A percentile compares a stretch with the other conserved stretches of the same genome.
Evolutionary conservation across 2,888 invertebrate species (phyloP).

Genomic region (Melieria omissa): DNA sequence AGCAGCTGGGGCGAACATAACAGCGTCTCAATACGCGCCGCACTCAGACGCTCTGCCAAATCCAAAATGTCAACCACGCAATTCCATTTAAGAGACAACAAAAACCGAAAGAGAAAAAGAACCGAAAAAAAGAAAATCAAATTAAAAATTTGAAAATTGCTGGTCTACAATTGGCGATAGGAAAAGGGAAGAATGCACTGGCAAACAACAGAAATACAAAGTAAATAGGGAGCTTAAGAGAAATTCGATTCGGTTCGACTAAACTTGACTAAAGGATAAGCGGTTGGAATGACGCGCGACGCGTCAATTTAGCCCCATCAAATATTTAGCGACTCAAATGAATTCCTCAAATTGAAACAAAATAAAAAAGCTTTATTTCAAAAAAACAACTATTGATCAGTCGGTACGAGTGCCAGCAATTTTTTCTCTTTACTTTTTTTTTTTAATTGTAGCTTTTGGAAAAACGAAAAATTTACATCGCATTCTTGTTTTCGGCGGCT

Average conservation of each 20-base stretch:
- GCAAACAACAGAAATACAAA: constrained; percentile 43
- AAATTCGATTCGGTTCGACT: background rate
- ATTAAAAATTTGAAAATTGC: constrained; percentile 23
- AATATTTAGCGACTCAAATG: constrained; percentile 33
- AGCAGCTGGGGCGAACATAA: constrained; percentile 57
- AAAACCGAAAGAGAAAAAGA: constrained; percentile 55
- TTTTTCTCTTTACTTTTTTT: too few species aligned
- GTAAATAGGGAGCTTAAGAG: constrained; percentile 18
- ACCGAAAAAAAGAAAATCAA: constrained; percentile 51
- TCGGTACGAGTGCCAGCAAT: too few species aligned
- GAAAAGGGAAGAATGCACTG: constrained; percentile 6
- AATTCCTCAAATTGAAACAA: too few species aligned
- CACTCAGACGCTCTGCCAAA: constrained; percentile 66
- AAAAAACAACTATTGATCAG: too few species aligned
- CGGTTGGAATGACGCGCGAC: background rate
- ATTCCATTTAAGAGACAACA: constrained; percentile 45
- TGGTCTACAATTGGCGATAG: background rate
- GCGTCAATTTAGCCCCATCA: constrained; percentile 43
- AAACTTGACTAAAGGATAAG: too few species aligned
- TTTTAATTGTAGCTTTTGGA: too few species aligned
- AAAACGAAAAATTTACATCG: too few species aligned
- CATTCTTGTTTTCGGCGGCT: too few species aligned
- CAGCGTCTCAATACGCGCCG: constrained; percentile 58
- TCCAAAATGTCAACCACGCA: constrained; percentile 37
- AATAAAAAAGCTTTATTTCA: too few species aligned